Base-by-base conservation (phyloP, 2,797 vertebrate genomes). In the Onychomys leucogaster region DNA sequence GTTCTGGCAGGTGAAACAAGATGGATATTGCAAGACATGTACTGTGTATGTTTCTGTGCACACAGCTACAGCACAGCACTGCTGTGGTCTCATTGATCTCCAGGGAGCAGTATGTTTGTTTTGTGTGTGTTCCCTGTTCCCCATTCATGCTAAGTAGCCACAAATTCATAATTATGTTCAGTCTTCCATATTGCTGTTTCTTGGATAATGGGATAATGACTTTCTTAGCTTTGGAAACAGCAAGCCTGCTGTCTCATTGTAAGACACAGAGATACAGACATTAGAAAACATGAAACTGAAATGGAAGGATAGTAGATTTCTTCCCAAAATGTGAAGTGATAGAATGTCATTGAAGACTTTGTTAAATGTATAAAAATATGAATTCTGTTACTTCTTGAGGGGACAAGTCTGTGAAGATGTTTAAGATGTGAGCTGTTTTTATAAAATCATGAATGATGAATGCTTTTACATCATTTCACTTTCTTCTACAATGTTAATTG, bases 211-310 rank as follows among this genome's bases (percentile, higher is more conserved):
- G 10, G 32, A 37, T 94, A 80, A 94, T 32, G 5, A 8, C 57
- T 89, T 95, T 86, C 59, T 96, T 78, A 59, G 71, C 32, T 75
- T 97, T 90, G 34, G 57, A 95, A 96, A 82, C 59, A 63, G 5
- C 14, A 85, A 67, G 32, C 61, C 41, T 52, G 88, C 29, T 90
- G 41, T 71, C 25, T 90, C 21, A 90, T 32, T 85, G 27, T 57
- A 69, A 71, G 6, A 59, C 80, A 7, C 49, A 2, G 1, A 94
- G 59, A n/a, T 89, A 19, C 25, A 78, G 86, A 81, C 93, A 83
- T 90, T 77, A 87, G 55, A 80, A 57, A 12, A 71, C 67, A 37
- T 7, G 2, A 5, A 63, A 82, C 7, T 55, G 41, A 94, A 95
- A 55, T 49, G 63, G 9, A 91, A 95, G 94, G n/a, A 77, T 49